Evolutionary conservation across 2,888 invertebrate genomes (phyloP).

Genomic region (Bellardia pandia): DNA sequence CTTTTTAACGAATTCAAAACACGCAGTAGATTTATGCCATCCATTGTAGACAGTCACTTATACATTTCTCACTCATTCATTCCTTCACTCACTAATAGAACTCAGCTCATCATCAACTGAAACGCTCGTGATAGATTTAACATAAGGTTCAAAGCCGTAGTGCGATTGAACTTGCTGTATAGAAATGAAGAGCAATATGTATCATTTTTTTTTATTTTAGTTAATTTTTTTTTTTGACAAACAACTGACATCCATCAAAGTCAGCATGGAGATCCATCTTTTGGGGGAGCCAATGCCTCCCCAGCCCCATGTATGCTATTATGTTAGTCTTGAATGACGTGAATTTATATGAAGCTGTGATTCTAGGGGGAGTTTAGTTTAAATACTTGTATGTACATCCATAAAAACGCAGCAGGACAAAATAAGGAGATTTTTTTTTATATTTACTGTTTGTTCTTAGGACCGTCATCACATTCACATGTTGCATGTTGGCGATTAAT

Average conservation of each 20-base stretch:
- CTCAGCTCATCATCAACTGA: conserved; percentile 72
- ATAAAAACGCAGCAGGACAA: conserved; percentile 71
- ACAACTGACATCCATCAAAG: conserved; percentile 83
- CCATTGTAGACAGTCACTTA: conserved; percentile 62
- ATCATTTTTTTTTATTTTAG: conserved; percentile 28
- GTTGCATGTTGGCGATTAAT: conserved; percentile 75
- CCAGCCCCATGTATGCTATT: conserved; percentile 4
- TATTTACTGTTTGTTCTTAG: conserved; percentile 16
- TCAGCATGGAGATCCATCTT: conserved; percentile 75
- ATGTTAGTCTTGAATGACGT: conserved; percentile 32
- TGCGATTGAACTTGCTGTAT: conserved; percentile 31
- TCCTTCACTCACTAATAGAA: conserved; percentile 36
- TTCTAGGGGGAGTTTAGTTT: conserved; percentile 43
- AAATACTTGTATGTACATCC: conserved; percentile 68
- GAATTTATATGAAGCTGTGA: conserved; percentile 38
- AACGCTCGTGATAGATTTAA: conserved; percentile 37
- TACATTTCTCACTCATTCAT: conserved; percentile 59
- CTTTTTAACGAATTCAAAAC: conserved; percentile 69
- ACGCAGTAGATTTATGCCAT: conserved; percentile 75
- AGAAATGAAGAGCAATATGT: conserved; percentile 50
- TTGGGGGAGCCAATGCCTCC: conserved; percentile 27
- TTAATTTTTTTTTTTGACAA: conserved; percentile 77
- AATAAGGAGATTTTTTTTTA: conserved; percentile 61
- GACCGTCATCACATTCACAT: conserved; percentile 56
- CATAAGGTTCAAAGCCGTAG: conserved; percentile 33